A percentile compares a stretch with the other conserved stretches of the same genome.
These are phyloP conservation scores for Leucoma salicis DNA, from an alignment of 2,888 invertebrate genomes.

Conservation along the genomic window DNA sequence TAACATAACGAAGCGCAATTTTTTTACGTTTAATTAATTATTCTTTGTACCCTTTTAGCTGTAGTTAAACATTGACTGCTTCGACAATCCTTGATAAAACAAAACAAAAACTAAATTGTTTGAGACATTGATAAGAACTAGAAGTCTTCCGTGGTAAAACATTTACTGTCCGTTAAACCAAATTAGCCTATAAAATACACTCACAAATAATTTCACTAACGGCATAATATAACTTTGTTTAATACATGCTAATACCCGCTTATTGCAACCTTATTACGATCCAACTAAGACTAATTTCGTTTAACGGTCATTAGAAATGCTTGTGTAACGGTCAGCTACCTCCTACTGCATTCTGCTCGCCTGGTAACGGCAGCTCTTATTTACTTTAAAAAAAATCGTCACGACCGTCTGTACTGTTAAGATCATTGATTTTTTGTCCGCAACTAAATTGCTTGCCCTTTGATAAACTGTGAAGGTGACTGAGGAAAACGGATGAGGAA, in stretches of 20 bases:
- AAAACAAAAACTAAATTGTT: slow-evolving; percentile 13
- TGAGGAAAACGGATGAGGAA: neutral
- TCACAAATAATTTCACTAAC: slow-evolving; percentile 10
- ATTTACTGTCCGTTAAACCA: slow-evolving; percentile 7
- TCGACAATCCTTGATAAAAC: neutral
- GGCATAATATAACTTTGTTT: slow-evolving; percentile 13
- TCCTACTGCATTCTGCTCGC: slow-evolving; percentile 54
- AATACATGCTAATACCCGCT: slow-evolving; percentile 7
- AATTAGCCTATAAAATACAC: neutral
- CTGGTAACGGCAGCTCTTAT: slow-evolving; percentile 57
- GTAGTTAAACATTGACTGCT: neutral
- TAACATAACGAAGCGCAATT: no score
- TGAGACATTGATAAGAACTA: slow-evolving; percentile 22
- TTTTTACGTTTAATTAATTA: slow-evolving; percentile 1
- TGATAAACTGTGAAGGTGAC: slow-evolving; percentile 5
- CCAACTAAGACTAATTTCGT: slow-evolving; percentile 14
- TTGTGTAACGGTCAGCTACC: slow-evolving; percentile 60
- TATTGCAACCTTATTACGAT: slow-evolving; percentile 2
- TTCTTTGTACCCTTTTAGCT: neutral
- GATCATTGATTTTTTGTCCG: slow-evolving; percentile 23
- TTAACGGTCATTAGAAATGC: slow-evolving; percentile 6
- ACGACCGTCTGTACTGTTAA: slow-evolving; percentile 33
- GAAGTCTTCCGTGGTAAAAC: slow-evolving; percentile 27
- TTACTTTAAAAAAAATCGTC: slow-evolving; percentile 45
- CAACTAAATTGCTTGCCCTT: slow-evolving; percentile 18